phyloP scores from a whole-genome alignment of 2,113 vertebrate species.

The Odobenus rosmarus region DNA sequence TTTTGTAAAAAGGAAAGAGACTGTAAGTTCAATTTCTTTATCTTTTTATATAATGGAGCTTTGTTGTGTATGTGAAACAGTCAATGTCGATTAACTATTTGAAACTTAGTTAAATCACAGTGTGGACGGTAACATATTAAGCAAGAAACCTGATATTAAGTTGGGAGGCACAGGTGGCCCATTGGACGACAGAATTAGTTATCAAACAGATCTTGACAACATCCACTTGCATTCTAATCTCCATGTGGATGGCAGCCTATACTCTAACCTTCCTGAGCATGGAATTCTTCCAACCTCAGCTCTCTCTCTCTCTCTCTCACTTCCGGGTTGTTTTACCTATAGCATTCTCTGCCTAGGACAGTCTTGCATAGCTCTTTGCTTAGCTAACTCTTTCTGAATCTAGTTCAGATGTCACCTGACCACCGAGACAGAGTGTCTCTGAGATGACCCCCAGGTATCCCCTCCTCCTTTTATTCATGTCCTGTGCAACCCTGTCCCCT shows the following conservation, averaged over 20 bases:
- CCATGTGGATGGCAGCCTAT: too few species aligned
- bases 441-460: background rate
- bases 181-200: background rate
- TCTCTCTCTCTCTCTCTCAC: background rate
- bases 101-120: background rate
- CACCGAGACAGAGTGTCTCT: background rate
- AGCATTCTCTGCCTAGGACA: background rate
- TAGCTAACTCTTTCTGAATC: background rate
- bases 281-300: background rate
- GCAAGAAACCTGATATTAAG: background rate
- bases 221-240: background rate
- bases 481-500: background rate
- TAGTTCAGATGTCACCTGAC: background rate
- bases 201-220: background rate
- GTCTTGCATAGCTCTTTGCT: background rate
- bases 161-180: background rate
- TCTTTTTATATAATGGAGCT: background rate
- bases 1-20: conserved; percentile 6
- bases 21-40: background rate
- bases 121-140: background rate
- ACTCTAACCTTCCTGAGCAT: background rate
- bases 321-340: background rate
- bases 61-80: background rate
- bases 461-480: background rate
- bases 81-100: background rate